Conservation (phyloP, 2,113 vertebrate genomes). For the Xenotilapia longispinis region DNA sequence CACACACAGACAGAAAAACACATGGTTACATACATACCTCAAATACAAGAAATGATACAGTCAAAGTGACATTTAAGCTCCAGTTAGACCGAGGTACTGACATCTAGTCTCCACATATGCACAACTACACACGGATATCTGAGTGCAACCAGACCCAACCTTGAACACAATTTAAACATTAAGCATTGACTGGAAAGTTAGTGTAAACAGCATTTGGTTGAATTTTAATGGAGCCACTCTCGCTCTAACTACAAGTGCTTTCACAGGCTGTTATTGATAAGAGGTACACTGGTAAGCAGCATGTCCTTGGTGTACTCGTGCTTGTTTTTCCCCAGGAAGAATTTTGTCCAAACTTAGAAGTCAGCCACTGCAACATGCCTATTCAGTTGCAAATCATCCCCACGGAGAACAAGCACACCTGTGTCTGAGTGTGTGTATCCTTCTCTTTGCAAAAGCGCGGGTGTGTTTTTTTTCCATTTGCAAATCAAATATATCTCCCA, state of each 20-base stretch:
- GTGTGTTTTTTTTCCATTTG: constrained; percentile 50
- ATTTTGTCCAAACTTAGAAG: constrained; percentile 36
- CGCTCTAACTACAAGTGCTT: not conserved
- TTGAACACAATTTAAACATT: constrained; percentile 9
- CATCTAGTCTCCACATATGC: not conserved
- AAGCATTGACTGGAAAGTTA: constrained; percentile 12
- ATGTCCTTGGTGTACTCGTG: constrained; percentile 21
- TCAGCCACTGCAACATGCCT: not conserved
- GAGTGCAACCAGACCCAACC: constrained; percentile 16
- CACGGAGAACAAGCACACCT: constrained; percentile 28
- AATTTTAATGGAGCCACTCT: constrained; percentile 35
- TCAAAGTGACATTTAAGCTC: not conserved
- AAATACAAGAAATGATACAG: not conserved
- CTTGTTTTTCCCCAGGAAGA: not conserved
- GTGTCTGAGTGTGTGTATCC: not conserved
- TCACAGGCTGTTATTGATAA: not conserved
- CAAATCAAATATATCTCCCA: constrained; percentile 67
- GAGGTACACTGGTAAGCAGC: not conserved
- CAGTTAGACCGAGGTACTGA: not conserved
- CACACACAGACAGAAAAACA: not conserved
- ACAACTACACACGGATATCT: not conserved
- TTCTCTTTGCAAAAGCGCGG: not conserved
- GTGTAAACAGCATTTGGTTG: constrained; percentile 36
- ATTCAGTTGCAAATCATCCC: constrained; percentile 42
- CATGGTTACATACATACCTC: not conserved